phyloP scores from a whole-genome alignment of 2,888 invertebrate genomes.

The Bellardia pandia region DNA sequence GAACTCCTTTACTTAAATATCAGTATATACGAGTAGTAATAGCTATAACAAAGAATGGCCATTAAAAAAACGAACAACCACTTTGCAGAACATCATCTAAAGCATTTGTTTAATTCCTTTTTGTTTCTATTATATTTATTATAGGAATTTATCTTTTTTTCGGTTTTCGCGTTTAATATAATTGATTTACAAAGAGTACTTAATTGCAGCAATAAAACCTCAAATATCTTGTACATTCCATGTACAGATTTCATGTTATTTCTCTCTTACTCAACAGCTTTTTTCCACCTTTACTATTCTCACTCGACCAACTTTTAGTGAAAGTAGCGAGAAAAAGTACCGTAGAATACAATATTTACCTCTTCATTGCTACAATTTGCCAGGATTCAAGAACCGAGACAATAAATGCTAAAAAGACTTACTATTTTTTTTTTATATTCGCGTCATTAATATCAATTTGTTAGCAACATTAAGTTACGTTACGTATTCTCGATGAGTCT shows the following conservation, averaged over 20 bases:
- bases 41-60: not conserved
- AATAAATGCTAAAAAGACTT: slow-evolving; percentile 24
- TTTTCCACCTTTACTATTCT: slow-evolving; percentile 23
- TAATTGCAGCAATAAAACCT: slow-evolving; percentile 70
- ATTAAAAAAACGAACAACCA: not conserved
- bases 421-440: slow-evolving; percentile 64
- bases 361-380: slow-evolving; percentile 60
- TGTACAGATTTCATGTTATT: slow-evolving; percentile 39
- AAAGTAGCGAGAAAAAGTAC: not conserved
- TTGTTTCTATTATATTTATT: slow-evolving; percentile 45
- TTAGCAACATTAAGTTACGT: slow-evolving; percentile 62
- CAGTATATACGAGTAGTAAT: no score
- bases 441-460: slow-evolving; percentile 73
- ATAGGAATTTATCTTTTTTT: slow-evolving; percentile 36
- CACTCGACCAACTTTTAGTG: slow-evolving; percentile 41
- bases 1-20: no score
- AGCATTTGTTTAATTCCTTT: slow-evolving; percentile 24
- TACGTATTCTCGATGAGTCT: slow-evolving; percentile 24
- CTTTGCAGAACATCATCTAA: not conserved
- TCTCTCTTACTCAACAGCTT: not conserved
- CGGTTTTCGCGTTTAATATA: slow-evolving; percentile 55
- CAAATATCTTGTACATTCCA: slow-evolving; percentile 64
- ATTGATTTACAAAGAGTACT: slow-evolving; percentile 69
- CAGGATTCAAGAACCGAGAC: slow-evolving; percentile 40
- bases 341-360: slow-evolving; percentile 50